Percentiles rank a stretch among this genome's conserved stretches.
phyloP scores from a whole-genome alignment of 2,888 invertebrate genomes.

The Hedychridium roseum region DNA sequence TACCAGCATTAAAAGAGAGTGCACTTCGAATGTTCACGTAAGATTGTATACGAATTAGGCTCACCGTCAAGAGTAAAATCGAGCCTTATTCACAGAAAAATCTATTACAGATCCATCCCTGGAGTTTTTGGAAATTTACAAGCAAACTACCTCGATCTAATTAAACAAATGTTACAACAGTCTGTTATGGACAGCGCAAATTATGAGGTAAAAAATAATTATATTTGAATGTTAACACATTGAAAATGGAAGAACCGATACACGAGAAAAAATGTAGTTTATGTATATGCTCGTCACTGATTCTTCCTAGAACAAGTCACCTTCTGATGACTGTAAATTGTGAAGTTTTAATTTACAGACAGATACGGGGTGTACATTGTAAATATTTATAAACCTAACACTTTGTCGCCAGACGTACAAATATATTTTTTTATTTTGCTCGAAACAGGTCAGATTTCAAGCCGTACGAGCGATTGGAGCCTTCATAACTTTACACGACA shows the following conservation, averaged over 20 bases:
- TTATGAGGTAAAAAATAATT: conserved; percentile 67
- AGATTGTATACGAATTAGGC: too few relatives aligned
- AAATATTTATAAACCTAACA: too few relatives aligned
- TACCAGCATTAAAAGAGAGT: conserved; percentile 86
- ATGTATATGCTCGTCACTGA: conserved; percentile 58
- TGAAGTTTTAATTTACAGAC: conserved; percentile 67
- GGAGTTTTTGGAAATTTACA: conserved; percentile 97
- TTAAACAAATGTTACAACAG: conserved; percentile 93
- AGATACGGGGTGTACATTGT: conserved; percentile 71
- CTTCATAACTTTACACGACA: conserved; percentile 92
- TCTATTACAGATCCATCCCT: conserved; percentile 79
- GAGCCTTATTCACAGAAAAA: conserved; percentile 3
- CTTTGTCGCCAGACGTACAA: too few relatives aligned
- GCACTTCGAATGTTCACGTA: conserved; percentile 94
- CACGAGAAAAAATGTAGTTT: conserved; percentile 37
- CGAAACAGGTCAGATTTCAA: conserved; percentile 76
- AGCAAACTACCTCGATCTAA: conserved; percentile 86
- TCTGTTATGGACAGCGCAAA: conserved; percentile 78
- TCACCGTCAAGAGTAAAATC: too few relatives aligned
- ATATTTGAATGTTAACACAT: neutral
- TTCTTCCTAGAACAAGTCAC: conserved; percentile 62
- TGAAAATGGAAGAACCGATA: conserved; percentile 50
- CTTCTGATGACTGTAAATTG: conserved; percentile 69
- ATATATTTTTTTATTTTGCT: too few relatives aligned
- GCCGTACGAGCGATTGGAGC: conserved; percentile 85